Base-by-base conservation (phyloP, 35 echinoderm and acorn worm species). In the Heliocidaris tuberculata region DNA sequence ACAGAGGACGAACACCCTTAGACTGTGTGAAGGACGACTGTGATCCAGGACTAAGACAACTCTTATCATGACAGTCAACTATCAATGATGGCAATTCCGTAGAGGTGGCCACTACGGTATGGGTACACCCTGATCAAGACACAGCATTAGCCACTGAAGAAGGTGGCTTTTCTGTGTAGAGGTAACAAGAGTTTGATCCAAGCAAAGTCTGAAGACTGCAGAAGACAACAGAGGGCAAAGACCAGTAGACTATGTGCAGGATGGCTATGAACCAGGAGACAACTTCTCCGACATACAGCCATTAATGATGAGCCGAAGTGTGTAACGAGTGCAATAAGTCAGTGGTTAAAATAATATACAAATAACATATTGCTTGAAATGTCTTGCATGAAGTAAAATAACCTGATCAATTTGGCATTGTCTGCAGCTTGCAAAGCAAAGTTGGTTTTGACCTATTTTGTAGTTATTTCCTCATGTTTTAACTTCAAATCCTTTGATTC, bases 141-240 rank as follows among this genome's bases (percentile, higher is more conserved):
- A 85, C 70, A 85, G 15, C 70, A 19, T 19, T 85, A 4, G 70
- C 15, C 2, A 85, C 15, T 85, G n/a, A 16, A 85, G n/a, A 1
- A 29, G 70, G 70, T 85, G 15, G n/a, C 15, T 85, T 29, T 4
- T 15, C n/a, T 85, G n/a, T 29, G n/a, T 29, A 19, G 4, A 85
- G n/a, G 15, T 85, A 16, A 19, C 70, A 29, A 85, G 70, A 85
- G 70, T 42, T 3, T 42, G 35, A 42, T 42, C 35, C 35, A 42
- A 42, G 35, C 35, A 0, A 42, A 42, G 35, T 42, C 35, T 48
- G 50, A 48, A 42, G 95, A 96, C 85, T 94, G 94, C 27, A 85
- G 50, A 48, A 42, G 95, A 96, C 85, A 96, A 96, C 27, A 85
- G 92, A 27, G 78, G 92, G 21, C 70, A 94, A 35, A 42, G 30